A percentile compares a stretch with the other conserved stretches of the same genome.
Evolutionary conservation across 2,888 invertebrate genomes (phyloP).

Genomic region (Dexiosoma caninum): DNA sequence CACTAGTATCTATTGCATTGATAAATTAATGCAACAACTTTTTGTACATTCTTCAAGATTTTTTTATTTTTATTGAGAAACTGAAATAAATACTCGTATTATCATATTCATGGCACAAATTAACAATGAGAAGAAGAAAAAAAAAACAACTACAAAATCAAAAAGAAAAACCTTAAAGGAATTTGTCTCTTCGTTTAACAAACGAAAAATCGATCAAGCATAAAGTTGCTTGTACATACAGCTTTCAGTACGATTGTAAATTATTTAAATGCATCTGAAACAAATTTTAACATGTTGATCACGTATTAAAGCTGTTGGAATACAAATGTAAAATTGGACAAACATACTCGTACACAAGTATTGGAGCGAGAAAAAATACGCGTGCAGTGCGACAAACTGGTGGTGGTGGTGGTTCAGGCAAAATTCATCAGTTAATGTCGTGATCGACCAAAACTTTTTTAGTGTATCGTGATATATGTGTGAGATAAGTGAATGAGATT

Average conservation of each 20-base stretch:
- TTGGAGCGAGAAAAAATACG: not conserved
- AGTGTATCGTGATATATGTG: not conserved
- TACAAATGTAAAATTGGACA: constrained; percentile 49
- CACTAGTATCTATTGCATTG: constrained; percentile 3
- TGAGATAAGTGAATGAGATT: too few species aligned
- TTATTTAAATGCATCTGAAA: constrained; percentile 17
- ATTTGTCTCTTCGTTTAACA: constrained; percentile 28
- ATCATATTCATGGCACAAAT: constrained; percentile 41
- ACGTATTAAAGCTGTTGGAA: constrained; percentile 58
- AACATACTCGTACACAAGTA: not conserved
- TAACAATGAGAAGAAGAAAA: constrained; percentile 23
- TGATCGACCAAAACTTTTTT: not conserved
- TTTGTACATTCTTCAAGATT: not conserved
- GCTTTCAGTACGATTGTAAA: constrained; percentile 43
- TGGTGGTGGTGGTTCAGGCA: not conserved
- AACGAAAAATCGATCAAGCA: constrained; percentile 57
- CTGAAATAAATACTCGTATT: constrained; percentile 39
- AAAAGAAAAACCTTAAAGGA: constrained; percentile 41
- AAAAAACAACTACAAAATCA: too few species aligned
- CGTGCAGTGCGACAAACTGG: not conserved
- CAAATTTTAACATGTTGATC: constrained; percentile 50
- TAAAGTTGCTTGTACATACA: constrained; percentile 34
- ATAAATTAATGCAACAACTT: constrained; percentile 36
- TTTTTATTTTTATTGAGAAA: constrained; percentile 13
- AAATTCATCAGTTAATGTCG: not conserved